A percentile compares a stretch with the other conserved stretches of the same genome.
Conservation (phyloP, 2,797 vertebrate genomes). For the Huso huso region DNA sequence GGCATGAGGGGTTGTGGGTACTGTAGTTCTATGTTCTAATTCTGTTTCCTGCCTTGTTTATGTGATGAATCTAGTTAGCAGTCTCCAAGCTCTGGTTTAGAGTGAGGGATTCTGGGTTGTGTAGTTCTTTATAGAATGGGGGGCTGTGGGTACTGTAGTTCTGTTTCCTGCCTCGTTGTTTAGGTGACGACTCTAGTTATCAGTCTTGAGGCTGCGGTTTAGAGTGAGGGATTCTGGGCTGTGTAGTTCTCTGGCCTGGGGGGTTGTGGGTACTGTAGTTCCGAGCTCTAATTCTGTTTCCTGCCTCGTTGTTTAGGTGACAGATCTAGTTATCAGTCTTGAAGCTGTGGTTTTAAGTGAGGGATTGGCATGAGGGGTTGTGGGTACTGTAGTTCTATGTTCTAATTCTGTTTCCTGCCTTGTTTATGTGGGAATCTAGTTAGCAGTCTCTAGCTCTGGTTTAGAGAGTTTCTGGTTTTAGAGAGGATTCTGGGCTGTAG, state of each 20-base stretch:
- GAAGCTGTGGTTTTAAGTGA: slow-evolving; percentile 23
- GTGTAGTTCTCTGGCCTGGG: too few relatives aligned
- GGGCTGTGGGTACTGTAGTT: not conserved
- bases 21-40: not conserved
- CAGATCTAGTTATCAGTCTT: slow-evolving; percentile 32
- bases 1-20: not conserved
- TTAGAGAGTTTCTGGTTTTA: too few relatives aligned
- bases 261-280: not conserved
- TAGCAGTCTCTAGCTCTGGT: too few relatives aligned
- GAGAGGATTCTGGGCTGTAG: too few relatives aligned
- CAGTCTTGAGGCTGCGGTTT: slow-evolving; percentile 19
- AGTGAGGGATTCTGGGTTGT: not conserved
- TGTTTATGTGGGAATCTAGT: slow-evolving; percentile 62
- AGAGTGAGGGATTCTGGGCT: not conserved
- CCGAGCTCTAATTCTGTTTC: not conserved
- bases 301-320: slow-evolving; percentile 52
- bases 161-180: not conserved
- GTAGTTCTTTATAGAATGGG: too few relatives aligned
- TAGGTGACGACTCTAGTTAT: slow-evolving; percentile 59
- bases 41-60: slow-evolving; percentile 31
- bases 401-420: not conserved
- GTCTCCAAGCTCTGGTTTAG: slow-evolving; percentile 25
- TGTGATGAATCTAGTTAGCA: slow-evolving; percentile 68
- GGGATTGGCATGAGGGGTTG: not conserved
- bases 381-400: not conserved